Evolutionary conservation across 2,113 vertebrate genomes (phyloP).

Genomic region (Ceratotherium simum): DNA sequence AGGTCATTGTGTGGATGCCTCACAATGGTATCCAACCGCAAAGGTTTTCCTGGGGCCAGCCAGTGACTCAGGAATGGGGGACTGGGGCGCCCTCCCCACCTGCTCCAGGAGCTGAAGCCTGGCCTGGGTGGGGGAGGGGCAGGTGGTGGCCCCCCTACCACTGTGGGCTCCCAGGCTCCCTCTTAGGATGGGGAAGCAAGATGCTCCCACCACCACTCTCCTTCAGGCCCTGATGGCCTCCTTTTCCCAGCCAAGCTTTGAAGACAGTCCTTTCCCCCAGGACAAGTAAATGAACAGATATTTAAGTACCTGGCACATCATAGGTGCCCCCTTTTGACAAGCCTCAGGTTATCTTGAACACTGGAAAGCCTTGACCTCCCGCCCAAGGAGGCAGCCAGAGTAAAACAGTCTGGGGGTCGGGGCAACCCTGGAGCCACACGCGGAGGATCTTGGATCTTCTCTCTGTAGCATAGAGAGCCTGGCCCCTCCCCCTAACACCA

Average conservation of each 20-base stretch:
- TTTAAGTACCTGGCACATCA: accelerated
- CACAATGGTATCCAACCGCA: background rate
- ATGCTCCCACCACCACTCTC: too few relatives aligned
- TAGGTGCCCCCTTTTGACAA: accelerated
- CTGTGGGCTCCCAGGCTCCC: background rate
- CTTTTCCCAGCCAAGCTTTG: background rate
- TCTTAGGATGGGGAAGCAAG: background rate
- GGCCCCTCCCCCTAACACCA: background rate
- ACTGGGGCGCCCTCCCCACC: background rate
- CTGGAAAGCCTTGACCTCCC: background rate
- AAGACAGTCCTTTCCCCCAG: background rate
- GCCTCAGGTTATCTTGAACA: background rate
- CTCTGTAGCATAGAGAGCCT: too few relatives aligned
- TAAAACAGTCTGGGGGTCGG: accelerated
- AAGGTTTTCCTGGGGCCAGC: background rate
- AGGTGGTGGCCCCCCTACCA: too few relatives aligned
- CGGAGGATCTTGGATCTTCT: background rate
- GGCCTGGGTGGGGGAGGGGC: too few relatives aligned
- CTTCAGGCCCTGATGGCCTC: background rate
- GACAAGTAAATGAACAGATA: background rate
- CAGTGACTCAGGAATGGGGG: background rate
- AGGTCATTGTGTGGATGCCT: background rate
- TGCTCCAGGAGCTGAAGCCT: background rate
- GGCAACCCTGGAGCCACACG: background rate
- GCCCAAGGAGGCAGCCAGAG: background rate